Base-by-base conservation (phyloP, 2,797 vertebrate genomes). In the Myiothlypis coronata region DNA sequence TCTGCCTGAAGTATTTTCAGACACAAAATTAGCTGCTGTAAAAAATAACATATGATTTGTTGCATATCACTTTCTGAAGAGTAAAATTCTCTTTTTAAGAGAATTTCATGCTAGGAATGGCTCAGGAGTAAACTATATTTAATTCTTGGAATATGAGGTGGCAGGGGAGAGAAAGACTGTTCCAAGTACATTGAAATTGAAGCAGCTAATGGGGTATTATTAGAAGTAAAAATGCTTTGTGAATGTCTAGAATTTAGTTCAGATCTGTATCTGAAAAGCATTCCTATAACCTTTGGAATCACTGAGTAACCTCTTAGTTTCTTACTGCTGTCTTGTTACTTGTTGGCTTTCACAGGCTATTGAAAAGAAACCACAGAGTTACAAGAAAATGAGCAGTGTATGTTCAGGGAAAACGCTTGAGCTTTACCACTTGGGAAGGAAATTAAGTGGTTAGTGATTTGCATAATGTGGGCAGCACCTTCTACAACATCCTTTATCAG, bases 151-250 rank as follows among this genome's bases (percentile, higher is more conserved):
- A 72, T 83, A 37, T 76, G 65, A 78, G 57, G 89, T 69, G 60
- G 55, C 59, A 44, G 47, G 10, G 13, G 14, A 44, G 49, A 78
- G 53, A 87, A 43, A 81, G 68, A 61, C 30, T 67, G 44, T 93
- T 79, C 41, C 74, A 91, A 94, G 52, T 82, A 43, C 76, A 91
- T 79, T 94, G 87, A 95, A 94, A 94, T 74, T 83, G 93, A 90
- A 93, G 89, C 77, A 83, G 85, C 67, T 91, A 89, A 89, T 87
- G 49, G 52, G 39, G 52, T 68, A 84, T 91, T 88, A 82, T 88
- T 96, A 93, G 94, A 96, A 94, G 67, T 95, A 91, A 95, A 94
- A 96, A 96, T 77, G 70, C 83, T 87, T 91, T 90, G 89, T 93
- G 95, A 63, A 82, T 77, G 34, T 91, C 77, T 91, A 84, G 87